These are phyloP conservation scores for Eledone cirrhosa DNA, from an alignment of 2,888 invertebrate genomes.

Conservation along the genomic window DNA sequence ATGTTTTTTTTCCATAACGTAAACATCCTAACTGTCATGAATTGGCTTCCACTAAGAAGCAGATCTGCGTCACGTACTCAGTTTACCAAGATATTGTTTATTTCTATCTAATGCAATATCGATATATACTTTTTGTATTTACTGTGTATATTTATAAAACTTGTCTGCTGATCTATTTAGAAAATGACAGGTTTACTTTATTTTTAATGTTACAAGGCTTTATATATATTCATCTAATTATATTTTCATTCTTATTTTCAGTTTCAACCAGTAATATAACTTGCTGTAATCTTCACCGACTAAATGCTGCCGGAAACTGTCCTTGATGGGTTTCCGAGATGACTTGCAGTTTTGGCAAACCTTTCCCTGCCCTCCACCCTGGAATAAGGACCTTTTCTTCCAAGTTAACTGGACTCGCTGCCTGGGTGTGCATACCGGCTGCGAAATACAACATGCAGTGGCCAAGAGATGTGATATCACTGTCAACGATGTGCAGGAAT, in stretches of 20 bases:
- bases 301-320: conserved; percentile 22
- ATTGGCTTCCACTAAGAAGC: too few relatives aligned
- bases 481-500: conserved; percentile 23
- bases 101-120: too few relatives aligned
- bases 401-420: conserved; percentile 44
- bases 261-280: neutral
- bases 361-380: conserved; percentile 45
- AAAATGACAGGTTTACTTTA: too few relatives aligned
- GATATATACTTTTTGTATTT: too few relatives aligned
- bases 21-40: too few relatives aligned
- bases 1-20: too few relatives aligned
- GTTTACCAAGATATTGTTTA: too few relatives aligned
- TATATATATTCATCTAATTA: neutral
- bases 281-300: neutral
- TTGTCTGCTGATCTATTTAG: too few relatives aligned
- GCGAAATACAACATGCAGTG: conserved; percentile 39
- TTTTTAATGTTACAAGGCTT: too few relatives aligned
- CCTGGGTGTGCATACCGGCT: conserved; percentile 39
- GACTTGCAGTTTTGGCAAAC: conserved; percentile 40
- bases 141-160: too few relatives aligned
- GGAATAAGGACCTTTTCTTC: conserved; percentile 40
- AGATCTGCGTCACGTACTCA: too few relatives aligned
- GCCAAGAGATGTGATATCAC: conserved; percentile 42
- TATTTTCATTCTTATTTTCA: neutral
- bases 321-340: conserved; percentile 25